Evolutionary conservation across 35 echinoderm and acorn worm species (phyloP).

Genomic region (Acanthaster planci): DNA sequence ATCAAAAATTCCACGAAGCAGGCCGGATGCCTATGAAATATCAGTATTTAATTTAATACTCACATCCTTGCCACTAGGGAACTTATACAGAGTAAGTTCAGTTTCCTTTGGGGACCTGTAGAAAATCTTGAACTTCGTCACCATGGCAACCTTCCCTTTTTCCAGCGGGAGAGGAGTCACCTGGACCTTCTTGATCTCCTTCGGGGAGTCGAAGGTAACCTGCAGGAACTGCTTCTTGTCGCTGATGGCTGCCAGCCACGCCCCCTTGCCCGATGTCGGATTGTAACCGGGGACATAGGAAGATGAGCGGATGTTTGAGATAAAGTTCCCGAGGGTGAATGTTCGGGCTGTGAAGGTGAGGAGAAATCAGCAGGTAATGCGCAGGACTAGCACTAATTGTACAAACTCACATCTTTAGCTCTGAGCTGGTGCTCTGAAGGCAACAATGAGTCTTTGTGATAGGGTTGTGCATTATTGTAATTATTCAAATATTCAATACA

Average conservation of each 20-base stretch:
- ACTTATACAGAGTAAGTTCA: neutral
- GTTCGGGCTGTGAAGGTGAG: neutral
- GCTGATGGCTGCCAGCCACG: neutral
- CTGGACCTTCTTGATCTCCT: neutral
- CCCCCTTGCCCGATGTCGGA: neutral
- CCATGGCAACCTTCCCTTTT: neutral
- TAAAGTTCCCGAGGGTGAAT: neutral
- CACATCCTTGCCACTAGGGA: neutral
- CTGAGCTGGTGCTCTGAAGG: too few species aligned
- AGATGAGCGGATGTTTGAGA: neutral
- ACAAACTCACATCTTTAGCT: too few species aligned
- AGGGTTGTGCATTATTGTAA: too few species aligned
- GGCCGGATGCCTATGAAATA: too few species aligned
- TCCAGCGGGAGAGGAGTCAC: neutral
- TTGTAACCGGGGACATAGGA: neutral
- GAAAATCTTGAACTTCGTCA: neutral
- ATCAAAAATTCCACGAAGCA: too few species aligned
- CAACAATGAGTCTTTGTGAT: too few species aligned
- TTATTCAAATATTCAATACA: too few species aligned
- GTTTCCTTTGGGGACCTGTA: neutral
- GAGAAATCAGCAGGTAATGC: too few species aligned
- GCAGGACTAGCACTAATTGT: too few species aligned
- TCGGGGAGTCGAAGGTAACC: neutral
- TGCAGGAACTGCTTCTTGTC: slow-evolving; percentile 6
- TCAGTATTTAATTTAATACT: neutral